These are phyloP conservation scores for Chaetodon trifasciatus DNA, from an alignment of 2,797 vertebrate species.

Conservation along the genomic window DNA sequence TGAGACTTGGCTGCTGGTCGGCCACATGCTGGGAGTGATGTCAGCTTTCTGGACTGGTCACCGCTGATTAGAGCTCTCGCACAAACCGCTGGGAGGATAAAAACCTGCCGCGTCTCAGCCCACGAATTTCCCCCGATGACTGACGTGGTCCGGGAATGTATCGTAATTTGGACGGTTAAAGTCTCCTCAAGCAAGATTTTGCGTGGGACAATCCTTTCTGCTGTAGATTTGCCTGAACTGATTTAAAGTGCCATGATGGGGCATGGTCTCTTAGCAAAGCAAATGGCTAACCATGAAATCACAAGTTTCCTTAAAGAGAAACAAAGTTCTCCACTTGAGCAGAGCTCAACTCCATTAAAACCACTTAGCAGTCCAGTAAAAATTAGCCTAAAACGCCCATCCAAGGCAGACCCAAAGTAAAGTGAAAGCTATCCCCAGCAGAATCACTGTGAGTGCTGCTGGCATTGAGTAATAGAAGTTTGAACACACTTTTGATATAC, in stretches of 20 bases:
- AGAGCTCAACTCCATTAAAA: not conserved
- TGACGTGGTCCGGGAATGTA: constrained; percentile 26
- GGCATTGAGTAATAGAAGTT: too few species aligned
- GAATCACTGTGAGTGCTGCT: too few species aligned
- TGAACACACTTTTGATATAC: too few species aligned
- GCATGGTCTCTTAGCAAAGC: not conserved
- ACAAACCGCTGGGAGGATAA: constrained; percentile 47
- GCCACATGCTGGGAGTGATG: constrained; percentile 77
- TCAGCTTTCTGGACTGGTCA: constrained; percentile 70
- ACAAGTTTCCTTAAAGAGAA: not conserved
- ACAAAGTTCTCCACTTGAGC: not conserved
- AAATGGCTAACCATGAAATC: not conserved
- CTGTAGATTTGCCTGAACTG: not conserved
- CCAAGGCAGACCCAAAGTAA: too few species aligned
- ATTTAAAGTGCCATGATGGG: not conserved
- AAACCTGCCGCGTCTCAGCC: constrained; percentile 46
- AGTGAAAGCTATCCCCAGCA: too few species aligned
- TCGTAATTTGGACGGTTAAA: not conserved
- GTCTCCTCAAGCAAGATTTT: not conserved
- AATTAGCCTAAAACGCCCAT: too few species aligned
- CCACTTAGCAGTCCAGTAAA: too few species aligned
- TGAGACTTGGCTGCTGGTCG: constrained; percentile 60
- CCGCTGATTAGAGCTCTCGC: constrained; percentile 59
- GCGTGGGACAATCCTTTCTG: not conserved
- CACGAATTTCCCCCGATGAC: constrained; percentile 35